Percentiles rank a stretch among this genome's conserved stretches.
Conservation (phyloP, 2,113 vertebrate genomes). For the Brachypteracias leptosomus region DNA sequence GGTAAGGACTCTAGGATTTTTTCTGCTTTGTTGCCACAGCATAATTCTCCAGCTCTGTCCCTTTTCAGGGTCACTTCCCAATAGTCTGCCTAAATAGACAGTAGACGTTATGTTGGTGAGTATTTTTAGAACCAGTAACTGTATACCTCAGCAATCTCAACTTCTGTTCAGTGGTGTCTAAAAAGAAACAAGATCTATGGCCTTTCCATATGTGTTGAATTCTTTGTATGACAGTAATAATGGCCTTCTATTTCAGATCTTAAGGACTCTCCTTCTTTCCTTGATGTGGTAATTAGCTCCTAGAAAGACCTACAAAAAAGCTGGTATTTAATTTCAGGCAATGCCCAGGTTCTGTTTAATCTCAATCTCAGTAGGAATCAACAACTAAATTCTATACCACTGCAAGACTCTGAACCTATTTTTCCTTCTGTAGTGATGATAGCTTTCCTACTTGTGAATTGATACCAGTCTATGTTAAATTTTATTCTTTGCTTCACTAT, state of each 20-base stretch:
- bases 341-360: background rate
- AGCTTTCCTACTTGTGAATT: background rate
- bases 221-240: background rate
- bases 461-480: background rate
- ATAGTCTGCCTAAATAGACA: background rate
- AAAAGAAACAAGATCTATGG: background rate
- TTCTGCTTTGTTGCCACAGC: background rate
- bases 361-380: background rate
- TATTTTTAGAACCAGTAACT: background rate
- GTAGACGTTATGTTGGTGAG: background rate
- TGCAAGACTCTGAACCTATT: background rate
- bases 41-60: background rate
- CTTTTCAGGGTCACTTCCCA: background rate
- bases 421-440: background rate
- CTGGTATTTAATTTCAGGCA: background rate
- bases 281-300: background rate
- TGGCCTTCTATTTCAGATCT: background rate
- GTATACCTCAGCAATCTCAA: background rate
- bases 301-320: background rate
- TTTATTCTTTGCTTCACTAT: background rate
- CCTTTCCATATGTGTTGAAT: background rate
- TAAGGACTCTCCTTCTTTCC: background rate
- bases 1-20: background rate
- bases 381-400: background rate
- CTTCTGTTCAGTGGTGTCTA: background rate